phyloP scores from a whole-genome alignment of 1,140 invertebrate genomes.

The Tetramorium alpestre region DNA sequence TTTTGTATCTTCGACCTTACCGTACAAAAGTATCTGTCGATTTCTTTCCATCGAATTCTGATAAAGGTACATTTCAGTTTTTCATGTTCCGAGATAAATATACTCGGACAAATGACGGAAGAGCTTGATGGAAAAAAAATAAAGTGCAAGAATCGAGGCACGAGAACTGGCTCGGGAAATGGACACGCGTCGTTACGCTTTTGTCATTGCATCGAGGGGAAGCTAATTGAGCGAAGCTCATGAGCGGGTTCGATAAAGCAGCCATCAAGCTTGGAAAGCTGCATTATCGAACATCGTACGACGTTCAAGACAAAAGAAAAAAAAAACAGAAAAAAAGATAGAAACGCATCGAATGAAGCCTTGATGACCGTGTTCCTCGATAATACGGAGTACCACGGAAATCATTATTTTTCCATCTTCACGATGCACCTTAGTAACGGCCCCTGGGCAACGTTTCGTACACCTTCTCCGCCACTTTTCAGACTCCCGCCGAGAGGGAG shows the following conservation, averaged over 20 bases:
- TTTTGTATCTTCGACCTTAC: neutral
- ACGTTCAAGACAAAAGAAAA: neutral
- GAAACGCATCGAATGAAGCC: neutral
- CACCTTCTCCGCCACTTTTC: conserved; percentile 4
- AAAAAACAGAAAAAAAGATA: neutral
- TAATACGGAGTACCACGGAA: neutral
- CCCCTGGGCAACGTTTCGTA: conserved; percentile 23
- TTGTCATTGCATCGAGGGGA: conserved; percentile 28
- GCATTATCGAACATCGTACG: conserved; percentile 37
- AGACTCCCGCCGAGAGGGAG: neutral
- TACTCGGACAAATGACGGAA: neutral
- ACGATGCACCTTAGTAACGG: neutral
- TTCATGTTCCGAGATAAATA: neutral
- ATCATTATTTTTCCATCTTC: conserved; percentile 54
- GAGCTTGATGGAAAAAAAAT: neutral
- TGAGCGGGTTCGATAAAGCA: conserved; percentile 34
- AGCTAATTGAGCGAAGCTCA: conserved; percentile 50
- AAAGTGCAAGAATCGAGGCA: conserved; percentile 10
- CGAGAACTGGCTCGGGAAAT: neutral
- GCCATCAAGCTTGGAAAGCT: conserved; percentile 12
- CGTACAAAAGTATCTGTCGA: too few species aligned
- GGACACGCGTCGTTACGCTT: conserved; percentile 34
- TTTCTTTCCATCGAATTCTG: neutral
- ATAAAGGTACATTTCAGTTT: neutral
- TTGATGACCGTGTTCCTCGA: conserved; percentile 24